These are phyloP conservation scores for Mungos mungo DNA, from an alignment of 2,113 vertebrate species.

Conservation along the genomic window DNA sequence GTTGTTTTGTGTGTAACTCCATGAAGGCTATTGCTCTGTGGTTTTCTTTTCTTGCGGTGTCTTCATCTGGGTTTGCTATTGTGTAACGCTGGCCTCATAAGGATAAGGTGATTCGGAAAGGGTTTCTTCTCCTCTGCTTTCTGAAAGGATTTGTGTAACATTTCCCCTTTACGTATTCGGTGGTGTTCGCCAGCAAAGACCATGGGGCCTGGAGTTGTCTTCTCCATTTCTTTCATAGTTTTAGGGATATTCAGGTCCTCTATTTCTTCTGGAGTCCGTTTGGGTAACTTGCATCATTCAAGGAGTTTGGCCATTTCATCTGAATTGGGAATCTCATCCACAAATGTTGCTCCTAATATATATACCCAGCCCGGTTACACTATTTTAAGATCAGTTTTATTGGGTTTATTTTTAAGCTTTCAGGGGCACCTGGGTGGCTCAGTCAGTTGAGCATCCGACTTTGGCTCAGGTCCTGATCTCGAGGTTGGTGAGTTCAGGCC, in stretches of 20 bases:
- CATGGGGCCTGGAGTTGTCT: not conserved
- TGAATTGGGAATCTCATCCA: not conserved
- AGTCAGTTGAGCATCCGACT: too few relatives aligned
- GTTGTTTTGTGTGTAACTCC: not conserved
- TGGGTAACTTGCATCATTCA: not conserved
- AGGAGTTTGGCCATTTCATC: not conserved
- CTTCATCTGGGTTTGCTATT: not conserved
- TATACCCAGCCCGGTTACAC: not conserved
- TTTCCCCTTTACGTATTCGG: not conserved
- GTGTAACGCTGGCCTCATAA: not conserved
- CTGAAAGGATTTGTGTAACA: not conserved
- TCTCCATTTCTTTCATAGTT: not conserved
- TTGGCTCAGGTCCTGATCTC: too few relatives aligned
- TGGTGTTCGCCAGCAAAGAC: not conserved
- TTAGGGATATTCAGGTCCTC: not conserved
- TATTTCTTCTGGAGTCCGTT: not conserved
- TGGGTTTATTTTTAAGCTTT: not conserved
- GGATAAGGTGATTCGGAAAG: not conserved
- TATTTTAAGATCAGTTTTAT: not conserved
- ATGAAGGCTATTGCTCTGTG: not conserved
- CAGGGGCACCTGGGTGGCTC: too few relatives aligned
- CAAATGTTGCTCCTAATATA: not conserved
- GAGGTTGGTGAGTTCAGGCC: too few relatives aligned
- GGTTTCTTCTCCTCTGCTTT: not conserved
- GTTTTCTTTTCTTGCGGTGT: not conserved